phyloP scores from a whole-genome alignment of 2,888 invertebrate species.

The Scaptodrosophila latifasciaeformis region DNA sequence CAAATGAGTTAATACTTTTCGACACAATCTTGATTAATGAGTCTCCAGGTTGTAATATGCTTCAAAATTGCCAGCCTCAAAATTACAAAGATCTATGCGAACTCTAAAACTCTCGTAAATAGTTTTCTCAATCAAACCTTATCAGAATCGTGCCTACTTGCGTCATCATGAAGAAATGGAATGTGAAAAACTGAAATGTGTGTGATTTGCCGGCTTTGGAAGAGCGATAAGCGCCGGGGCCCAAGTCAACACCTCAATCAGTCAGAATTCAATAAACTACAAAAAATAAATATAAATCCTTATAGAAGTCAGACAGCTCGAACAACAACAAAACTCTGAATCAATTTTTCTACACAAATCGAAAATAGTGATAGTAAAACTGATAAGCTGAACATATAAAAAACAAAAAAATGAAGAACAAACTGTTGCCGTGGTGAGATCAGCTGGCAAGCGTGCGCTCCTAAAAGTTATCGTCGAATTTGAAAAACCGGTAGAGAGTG shows the following conservation, averaged over 20 bases:
- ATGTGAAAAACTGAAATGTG: background rate
- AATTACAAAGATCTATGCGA: too few species aligned
- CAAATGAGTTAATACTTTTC: conserved; percentile 51
- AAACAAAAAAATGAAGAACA: too few species aligned
- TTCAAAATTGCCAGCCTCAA: too few species aligned
- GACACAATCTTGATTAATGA: conserved; percentile 64
- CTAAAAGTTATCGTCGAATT: background rate
- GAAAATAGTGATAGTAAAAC: conserved; percentile 58
- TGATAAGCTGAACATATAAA: too few species aligned
- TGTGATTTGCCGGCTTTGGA: conserved; percentile 19
- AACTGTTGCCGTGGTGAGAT: background rate
- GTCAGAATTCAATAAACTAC: conserved; percentile 42
- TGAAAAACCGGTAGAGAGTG: conserved; percentile 42
- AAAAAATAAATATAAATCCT: conserved; percentile 27
- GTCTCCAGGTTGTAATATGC: background rate
- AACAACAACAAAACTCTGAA: conserved; percentile 43
- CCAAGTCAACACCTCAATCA: conserved; percentile 53
- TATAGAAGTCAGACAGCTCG: conserved; percentile 15
- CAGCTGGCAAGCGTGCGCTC: conserved; percentile 12
- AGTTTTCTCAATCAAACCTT: too few species aligned
- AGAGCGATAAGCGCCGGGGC: conserved; percentile 39
- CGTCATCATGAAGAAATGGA: conserved; percentile 17
- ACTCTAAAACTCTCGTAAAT: too few species aligned
- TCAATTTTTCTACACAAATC: conserved; percentile 63
- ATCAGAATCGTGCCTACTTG: too few species aligned